These are phyloP conservation scores for Tetragonula clypearis DNA, from an alignment of 1,140 invertebrate genomes.

Conservation along the genomic window DNA sequence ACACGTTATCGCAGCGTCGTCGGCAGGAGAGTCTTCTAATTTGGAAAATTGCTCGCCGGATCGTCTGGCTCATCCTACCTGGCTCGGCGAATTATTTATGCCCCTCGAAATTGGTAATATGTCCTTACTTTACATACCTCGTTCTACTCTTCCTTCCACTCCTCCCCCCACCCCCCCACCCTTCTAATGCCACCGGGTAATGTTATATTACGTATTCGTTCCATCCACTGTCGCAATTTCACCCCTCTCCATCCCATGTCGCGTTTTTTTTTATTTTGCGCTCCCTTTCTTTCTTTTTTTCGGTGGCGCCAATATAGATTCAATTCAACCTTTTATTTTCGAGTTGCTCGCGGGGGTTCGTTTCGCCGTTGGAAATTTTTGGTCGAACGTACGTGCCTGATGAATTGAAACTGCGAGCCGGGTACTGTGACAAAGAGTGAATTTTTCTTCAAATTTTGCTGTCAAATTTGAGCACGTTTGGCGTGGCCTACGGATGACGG, in stretches of 20 bases:
- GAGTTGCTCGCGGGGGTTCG: not conserved
- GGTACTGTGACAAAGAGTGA: not conserved
- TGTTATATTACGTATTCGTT: conserved; percentile 54
- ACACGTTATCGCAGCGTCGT: conserved; percentile 32
- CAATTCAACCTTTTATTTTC: conserved; percentile 13
- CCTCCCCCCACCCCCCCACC: not conserved
- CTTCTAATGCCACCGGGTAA: conserved; percentile 38
- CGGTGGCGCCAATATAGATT: not conserved
- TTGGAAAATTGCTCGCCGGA: conserved; percentile 50
- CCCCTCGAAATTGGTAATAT: conserved; percentile 54
- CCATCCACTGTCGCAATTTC: conserved; percentile 23
- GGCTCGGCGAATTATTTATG: conserved; percentile 42
- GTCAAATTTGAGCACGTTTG: not conserved
- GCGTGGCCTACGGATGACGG: not conserved
- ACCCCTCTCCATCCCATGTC: not conserved
- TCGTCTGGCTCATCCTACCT: conserved; percentile 25
- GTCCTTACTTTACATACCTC: conserved; percentile 48
- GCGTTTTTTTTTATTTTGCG: not conserved
- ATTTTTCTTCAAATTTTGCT: not conserved
- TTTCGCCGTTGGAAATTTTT: not conserved
- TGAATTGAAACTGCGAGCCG: not conserved
- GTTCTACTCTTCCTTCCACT: too few relatives aligned
- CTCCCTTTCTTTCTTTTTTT: not conserved
- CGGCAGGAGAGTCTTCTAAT: conserved; percentile 49
- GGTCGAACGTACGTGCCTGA: not conserved